Conservation (phyloP, 2,113 vertebrate genomes). For the Eurypyga helias region DNA sequence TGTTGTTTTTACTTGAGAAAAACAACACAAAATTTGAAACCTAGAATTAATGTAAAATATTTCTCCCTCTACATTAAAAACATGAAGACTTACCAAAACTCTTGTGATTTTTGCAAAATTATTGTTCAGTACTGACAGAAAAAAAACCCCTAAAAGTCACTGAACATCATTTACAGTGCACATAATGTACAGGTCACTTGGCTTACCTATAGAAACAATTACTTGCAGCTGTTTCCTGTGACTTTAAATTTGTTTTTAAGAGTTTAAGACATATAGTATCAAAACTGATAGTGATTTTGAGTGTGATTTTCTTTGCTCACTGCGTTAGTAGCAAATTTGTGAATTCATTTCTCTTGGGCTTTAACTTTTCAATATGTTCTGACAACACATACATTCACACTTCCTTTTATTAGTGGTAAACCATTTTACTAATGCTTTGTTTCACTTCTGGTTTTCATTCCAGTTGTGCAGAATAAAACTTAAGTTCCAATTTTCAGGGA, state of each 20-base stretch:
- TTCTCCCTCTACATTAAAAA: background rate
- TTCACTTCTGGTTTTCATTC: background rate
- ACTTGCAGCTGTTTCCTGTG: background rate
- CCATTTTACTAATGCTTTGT: background rate
- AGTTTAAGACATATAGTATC: background rate
- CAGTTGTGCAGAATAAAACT: background rate
- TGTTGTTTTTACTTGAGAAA: background rate
- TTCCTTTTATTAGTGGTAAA: rapidly evolving
- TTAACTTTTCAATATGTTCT: background rate
- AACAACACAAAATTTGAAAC: background rate
- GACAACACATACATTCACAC: rapidly evolving
- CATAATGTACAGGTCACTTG: background rate
- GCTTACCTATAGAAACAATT: background rate
- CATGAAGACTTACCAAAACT: background rate
- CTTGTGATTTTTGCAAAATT: background rate
- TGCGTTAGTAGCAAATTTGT: background rate
- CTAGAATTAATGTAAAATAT: background rate
- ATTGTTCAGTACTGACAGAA: background rate
- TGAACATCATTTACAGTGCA: background rate
- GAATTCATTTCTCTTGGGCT: background rate
- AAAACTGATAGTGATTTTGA: background rate
- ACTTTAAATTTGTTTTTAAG: background rate
- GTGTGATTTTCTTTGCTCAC: background rate
- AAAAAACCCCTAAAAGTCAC: background rate
- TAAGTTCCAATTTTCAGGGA: background rate